A percentile compares a stretch with the other conserved stretches of the same genome.
These are phyloP conservation scores for Mormoops blainvillei DNA, from an alignment of 2,113 vertebrate species.

Conservation along the genomic window DNA sequence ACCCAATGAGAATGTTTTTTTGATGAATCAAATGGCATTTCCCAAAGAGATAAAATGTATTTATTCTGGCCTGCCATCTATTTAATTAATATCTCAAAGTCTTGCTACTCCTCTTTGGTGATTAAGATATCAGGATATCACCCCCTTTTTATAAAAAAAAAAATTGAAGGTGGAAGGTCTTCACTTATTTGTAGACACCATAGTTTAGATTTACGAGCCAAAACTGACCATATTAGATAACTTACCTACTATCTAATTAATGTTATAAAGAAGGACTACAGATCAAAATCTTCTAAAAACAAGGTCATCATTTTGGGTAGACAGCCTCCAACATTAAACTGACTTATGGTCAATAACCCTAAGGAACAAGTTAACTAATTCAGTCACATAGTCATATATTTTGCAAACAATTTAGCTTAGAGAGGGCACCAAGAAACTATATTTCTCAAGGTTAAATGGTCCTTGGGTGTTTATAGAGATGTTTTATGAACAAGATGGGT, in stretches of 20 bases:
- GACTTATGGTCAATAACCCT: slow-evolving; percentile 55
- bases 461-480: slow-evolving; percentile 38
- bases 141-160: background rate
- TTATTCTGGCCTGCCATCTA: background rate
- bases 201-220: background rate
- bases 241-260: slow-evolving; percentile 26
- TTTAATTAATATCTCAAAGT: slow-evolving; percentile 1
- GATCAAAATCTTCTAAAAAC: slow-evolving; percentile 39
- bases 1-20: background rate
- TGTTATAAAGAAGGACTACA: slow-evolving; percentile 4
- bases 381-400: slow-evolving; percentile 55
- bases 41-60: background rate
- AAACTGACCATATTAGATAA: slow-evolving; percentile 8
- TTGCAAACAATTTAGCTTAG: slow-evolving; percentile 59
- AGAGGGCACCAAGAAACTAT: slow-evolving; percentile 38
- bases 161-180: background rate
- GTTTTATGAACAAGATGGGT: slow-evolving; percentile 54
- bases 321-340: slow-evolving; percentile 56
- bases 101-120: background rate
- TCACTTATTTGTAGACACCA: background rate
- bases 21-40: background rate
- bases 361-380: slow-evolving; percentile 63
- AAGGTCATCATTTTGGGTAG: slow-evolving; percentile 54
- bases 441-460: slow-evolving; percentile 69
- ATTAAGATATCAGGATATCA: background rate